These are phyloP conservation scores for Otolemur crassicaudatus DNA, from an alignment of 2,797 vertebrate genomes.

Conservation along the genomic window DNA sequence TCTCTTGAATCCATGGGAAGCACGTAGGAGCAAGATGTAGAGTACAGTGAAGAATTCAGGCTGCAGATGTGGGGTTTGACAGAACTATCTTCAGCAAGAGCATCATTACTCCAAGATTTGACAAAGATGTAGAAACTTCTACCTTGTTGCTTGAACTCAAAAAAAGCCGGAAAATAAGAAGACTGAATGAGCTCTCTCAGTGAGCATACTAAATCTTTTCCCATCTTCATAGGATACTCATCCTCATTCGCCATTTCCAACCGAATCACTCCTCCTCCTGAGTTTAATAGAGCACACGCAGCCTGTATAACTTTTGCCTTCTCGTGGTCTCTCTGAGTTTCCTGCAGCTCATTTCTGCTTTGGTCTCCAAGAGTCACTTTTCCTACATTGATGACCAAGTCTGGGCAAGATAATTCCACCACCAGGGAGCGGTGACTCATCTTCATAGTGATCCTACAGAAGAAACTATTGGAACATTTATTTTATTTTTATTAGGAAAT, in stretches of 20 bases:
- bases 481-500: not conserved
- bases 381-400: constrained; percentile 69
- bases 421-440: not conserved
- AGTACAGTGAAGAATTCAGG: not conserved
- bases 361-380: constrained; percentile 76
- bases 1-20: fast-evolving
- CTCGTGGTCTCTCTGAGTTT: not conserved
- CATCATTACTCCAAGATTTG: constrained; percentile 71
- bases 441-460: not conserved
- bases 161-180: not conserved
- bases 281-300: constrained; percentile 79
- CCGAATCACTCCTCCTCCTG: constrained; percentile 79
- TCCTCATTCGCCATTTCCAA: constrained; percentile 22
- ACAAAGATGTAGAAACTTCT: constrained; percentile 75
- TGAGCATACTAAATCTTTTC: constrained; percentile 50
- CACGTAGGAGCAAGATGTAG: not conserved
- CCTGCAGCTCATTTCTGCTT: constrained; percentile 17
- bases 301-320: not conserved
- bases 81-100: fast-evolving
- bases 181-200: constrained; percentile 30
- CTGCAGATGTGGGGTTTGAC: constrained; percentile 57
- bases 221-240: constrained; percentile 47
- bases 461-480: constrained; percentile 11
- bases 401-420: constrained; percentile 26
- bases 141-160: constrained; percentile 31